Conservation (phyloP, 35 echinoderm and acorn worm species). For the Lytechinus pictus region DNA sequence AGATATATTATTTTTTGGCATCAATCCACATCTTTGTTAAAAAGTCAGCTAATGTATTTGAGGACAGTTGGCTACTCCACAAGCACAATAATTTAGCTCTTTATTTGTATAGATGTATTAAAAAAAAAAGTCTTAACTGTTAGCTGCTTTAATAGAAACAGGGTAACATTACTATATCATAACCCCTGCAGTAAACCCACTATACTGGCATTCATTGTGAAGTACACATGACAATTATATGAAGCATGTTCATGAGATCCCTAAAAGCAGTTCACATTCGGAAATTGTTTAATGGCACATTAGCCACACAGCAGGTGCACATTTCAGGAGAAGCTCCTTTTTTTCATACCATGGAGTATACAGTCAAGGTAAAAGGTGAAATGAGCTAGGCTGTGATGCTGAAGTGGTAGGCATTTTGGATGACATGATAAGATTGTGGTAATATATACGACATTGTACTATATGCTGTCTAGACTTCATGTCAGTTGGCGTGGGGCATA, state of each 20-base stretch:
- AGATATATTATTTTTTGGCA: too few species aligned
- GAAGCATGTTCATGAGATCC: background rate
- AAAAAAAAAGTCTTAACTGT: too few species aligned
- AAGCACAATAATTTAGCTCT: too few species aligned
- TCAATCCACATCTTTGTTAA: too few species aligned
- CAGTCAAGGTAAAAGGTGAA: background rate
- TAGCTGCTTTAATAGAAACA: background rate
- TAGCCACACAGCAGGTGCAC: background rate
- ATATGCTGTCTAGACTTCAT: background rate
- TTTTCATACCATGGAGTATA: background rate
- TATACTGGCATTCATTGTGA: background rate
- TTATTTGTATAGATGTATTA: too few species aligned
- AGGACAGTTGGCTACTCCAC: too few species aligned
- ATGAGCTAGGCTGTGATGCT: background rate
- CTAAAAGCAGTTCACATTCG: background rate
- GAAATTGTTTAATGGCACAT: constrained; percentile 4
- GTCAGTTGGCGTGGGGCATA: background rate
- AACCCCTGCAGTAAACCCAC: background rate
- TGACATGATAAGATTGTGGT: background rate
- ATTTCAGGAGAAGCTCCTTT: background rate
- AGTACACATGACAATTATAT: background rate
- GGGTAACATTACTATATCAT: background rate
- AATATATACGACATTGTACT: background rate
- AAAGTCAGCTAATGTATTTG: too few species aligned
- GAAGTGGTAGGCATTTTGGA: background rate